Evolutionary conservation across 1,140 invertebrate genomes (phyloP).

Genomic region (Drosophila simulans): DNA sequence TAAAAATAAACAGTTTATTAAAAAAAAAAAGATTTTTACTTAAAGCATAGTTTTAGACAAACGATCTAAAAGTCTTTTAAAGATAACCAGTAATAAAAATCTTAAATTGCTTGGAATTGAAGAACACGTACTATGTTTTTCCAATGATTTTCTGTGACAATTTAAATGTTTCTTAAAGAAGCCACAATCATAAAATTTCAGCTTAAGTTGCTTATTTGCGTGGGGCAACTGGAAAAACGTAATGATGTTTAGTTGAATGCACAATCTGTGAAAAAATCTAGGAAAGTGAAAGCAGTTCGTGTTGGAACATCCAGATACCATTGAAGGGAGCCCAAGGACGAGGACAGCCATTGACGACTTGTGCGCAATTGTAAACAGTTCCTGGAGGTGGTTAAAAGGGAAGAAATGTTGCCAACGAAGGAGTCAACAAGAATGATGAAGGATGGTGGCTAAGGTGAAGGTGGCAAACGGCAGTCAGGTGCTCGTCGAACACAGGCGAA

Average conservation of each 20-base stretch:
- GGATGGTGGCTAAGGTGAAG: too few species aligned
- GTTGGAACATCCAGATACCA: conserved; percentile 8
- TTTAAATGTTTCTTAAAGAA: too few species aligned
- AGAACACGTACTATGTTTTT: background rate
- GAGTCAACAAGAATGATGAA: conserved; percentile 2
- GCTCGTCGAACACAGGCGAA: conserved; percentile 43
- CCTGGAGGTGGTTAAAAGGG: conserved; percentile 10
- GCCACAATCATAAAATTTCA: too few species aligned
- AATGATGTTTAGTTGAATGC: conserved; percentile 38
- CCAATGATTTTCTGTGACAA: background rate
- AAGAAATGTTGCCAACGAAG: conserved; percentile 11
- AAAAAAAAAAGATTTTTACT: background rate
- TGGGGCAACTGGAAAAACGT: conserved; percentile 12
- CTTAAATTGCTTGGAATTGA: too few species aligned
- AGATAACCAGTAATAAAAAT: too few species aligned
- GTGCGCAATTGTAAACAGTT: conserved; percentile 43
- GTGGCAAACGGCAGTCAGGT: conserved; percentile 25
- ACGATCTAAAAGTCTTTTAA: too few species aligned
- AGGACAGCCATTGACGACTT: conserved; percentile 35
- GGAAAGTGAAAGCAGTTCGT: conserved; percentile 18
- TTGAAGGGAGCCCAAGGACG: conserved; percentile 14
- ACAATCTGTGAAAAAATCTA: conserved; percentile 32
- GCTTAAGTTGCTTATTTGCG: conserved; percentile 18
- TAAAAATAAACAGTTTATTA: conserved; percentile 24
- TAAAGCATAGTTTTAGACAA: conserved; percentile 8